phyloP scores from a whole-genome alignment of 2,797 vertebrate genomes.

The Linurgus olivaceus region DNA sequence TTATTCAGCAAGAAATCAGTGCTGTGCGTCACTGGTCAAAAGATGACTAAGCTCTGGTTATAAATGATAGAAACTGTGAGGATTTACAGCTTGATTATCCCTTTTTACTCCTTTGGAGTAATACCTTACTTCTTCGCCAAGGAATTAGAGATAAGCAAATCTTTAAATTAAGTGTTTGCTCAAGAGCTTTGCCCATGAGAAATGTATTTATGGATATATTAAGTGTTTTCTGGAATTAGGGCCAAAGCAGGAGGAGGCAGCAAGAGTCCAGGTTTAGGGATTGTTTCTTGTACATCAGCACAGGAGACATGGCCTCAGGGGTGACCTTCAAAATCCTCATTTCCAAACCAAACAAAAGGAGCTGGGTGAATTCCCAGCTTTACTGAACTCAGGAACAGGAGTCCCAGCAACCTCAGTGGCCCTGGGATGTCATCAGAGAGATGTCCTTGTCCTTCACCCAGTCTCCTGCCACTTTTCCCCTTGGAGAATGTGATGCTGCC shows the following conservation, averaged over 20 bases:
- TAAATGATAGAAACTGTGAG: slow-evolving; percentile 21
- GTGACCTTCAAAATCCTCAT: background rate
- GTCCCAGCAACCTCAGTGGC: background rate
- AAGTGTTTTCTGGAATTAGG: slow-evolving; percentile 23
- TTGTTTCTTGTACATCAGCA: background rate
- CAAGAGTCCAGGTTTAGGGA: background rate
- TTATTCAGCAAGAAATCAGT: slow-evolving; percentile 60
- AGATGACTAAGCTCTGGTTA: slow-evolving; percentile 63
- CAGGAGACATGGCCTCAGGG: background rate
- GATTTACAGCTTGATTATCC: slow-evolving; percentile 33
- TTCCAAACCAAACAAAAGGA: background rate
- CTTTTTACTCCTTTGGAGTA: background rate
- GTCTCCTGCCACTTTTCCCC: background rate
- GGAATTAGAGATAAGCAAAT: background rate
- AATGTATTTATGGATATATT: background rate
- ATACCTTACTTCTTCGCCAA: background rate
- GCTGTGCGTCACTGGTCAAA: slow-evolving; percentile 54
- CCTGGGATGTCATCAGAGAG: background rate
- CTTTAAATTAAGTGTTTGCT: background rate
- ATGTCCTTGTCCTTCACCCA: background rate
- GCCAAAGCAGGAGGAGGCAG: background rate
- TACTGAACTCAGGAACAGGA: background rate
- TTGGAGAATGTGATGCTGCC: background rate
- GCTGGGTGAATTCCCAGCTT: background rate
- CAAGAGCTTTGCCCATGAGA: background rate